Conservation (phyloP, 2,797 vertebrate genomes). For the Semotilus atromaculatus region DNA sequence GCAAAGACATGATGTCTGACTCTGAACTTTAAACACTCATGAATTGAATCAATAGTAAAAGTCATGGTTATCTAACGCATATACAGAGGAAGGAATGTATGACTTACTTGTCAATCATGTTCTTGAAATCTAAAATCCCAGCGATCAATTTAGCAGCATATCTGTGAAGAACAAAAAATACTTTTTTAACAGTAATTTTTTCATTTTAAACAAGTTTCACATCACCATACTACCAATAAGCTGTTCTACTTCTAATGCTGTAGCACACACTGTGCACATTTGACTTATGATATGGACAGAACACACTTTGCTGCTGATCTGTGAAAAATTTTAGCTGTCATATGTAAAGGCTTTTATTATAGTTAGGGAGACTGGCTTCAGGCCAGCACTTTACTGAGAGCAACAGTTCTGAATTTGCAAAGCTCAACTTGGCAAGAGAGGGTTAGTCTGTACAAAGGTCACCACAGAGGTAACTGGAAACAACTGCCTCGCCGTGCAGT, state of each 20-base stretch:
- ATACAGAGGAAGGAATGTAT: not conserved
- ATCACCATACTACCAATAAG: not conserved
- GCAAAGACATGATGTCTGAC: not conserved
- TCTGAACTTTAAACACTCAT: not conserved
- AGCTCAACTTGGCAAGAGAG: constrained; percentile 8
- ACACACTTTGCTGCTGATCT: too few relatives aligned
- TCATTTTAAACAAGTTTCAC: not conserved
- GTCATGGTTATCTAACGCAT: not conserved
- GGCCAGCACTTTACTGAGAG: constrained; percentile 21
- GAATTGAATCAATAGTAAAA: not conserved
- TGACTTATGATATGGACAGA: not conserved
- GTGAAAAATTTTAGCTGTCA: too few relatives aligned
- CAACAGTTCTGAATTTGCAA: constrained; percentile 22
- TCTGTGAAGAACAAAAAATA: constrained; percentile 69
- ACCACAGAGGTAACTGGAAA: constrained; percentile 24
- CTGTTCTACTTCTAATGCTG: not conserved
- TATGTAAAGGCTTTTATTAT: not conserved
- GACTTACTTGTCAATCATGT: constrained; percentile 96
- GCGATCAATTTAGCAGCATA: constrained; percentile 93
- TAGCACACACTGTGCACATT: not conserved
- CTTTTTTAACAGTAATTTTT: not conserved
- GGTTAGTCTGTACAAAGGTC: constrained; percentile 63
- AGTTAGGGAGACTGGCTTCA: not conserved
- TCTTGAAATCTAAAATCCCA: constrained; percentile 94
- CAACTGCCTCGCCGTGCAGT: constrained; percentile 11